These are phyloP conservation scores for Beaufortia kweichowensis DNA, from an alignment of 2,113 vertebrate species.

Conservation along the genomic window DNA sequence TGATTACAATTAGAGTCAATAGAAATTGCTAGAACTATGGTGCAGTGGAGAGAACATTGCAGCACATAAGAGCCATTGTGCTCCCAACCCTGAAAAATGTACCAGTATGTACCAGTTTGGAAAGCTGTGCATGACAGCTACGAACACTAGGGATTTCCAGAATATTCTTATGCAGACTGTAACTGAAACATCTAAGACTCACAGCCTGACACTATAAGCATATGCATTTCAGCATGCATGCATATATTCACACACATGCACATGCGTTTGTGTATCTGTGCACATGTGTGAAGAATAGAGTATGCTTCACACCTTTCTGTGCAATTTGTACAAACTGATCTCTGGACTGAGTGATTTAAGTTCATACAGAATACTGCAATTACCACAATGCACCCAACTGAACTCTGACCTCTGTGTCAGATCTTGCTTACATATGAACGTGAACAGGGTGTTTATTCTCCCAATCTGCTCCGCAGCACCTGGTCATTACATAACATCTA, in stretches of 20 bases:
- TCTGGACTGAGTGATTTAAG: neutral
- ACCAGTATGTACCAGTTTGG: too few species aligned
- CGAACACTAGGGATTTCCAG: neutral
- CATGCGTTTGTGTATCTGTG: conserved; percentile 18
- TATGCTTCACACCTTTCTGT: conserved; percentile 5
- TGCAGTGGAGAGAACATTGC: too few species aligned
- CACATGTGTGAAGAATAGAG: neutral
- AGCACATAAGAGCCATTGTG: too few species aligned
- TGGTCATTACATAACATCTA: conserved; percentile 41
- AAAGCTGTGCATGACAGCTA: too few species aligned
- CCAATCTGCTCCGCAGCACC: conserved; percentile 36
- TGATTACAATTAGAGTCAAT: too few species aligned
- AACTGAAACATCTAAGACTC: conserved; percentile 68
- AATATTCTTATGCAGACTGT: neutral
- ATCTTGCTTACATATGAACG: neutral
- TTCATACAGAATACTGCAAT: neutral
- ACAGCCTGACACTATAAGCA: neutral
- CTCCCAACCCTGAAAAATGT: too few species aligned
- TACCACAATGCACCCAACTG: neutral
- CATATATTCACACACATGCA: neutral
- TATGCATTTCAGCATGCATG: neutral
- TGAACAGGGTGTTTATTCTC: conserved; percentile 27
- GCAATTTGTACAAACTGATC: conserved; percentile 9
- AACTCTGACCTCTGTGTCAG: conserved; percentile 3
- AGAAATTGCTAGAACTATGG: too few species aligned